Conservation (phyloP, 2,113 vertebrate species). For the Periophthalmus modestus region DNA sequence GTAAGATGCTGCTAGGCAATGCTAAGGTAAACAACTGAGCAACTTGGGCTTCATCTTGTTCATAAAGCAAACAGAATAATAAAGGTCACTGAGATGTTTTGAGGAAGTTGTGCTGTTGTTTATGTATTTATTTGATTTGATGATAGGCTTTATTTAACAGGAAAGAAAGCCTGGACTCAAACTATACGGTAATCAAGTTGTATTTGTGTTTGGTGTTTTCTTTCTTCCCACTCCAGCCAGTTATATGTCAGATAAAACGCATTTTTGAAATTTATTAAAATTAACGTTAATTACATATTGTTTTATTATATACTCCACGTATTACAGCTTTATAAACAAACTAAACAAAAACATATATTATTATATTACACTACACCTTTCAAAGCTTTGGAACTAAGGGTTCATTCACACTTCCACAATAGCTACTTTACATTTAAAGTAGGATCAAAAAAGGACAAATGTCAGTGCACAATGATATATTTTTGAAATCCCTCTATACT, state of each 20-base stretch:
- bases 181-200: neutral
- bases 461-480: neutral
- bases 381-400: neutral
- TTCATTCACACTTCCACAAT: too few relatives aligned
- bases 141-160: too few relatives aligned
- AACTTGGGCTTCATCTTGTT: neutral
- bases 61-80: neutral
- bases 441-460: neutral
- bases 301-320: too few relatives aligned
- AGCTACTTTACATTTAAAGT: neutral
- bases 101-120: too few relatives aligned
- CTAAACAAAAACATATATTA: neutral
- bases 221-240: too few relatives aligned
- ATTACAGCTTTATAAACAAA: too few relatives aligned
- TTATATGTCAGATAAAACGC: too few relatives aligned
- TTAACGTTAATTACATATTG: too few relatives aligned
- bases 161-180: too few relatives aligned
- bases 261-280: too few relatives aligned
- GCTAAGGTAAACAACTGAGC: neutral
- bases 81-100: neutral
- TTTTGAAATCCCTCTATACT: neutral
- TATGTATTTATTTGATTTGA: too few relatives aligned
- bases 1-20: slow-evolving; percentile 10
- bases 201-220: too few relatives aligned
- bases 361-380: neutral